Evolutionary conservation across 2,113 vertebrate species (phyloP).

Genomic region (Neoarius graeffei): DNA sequence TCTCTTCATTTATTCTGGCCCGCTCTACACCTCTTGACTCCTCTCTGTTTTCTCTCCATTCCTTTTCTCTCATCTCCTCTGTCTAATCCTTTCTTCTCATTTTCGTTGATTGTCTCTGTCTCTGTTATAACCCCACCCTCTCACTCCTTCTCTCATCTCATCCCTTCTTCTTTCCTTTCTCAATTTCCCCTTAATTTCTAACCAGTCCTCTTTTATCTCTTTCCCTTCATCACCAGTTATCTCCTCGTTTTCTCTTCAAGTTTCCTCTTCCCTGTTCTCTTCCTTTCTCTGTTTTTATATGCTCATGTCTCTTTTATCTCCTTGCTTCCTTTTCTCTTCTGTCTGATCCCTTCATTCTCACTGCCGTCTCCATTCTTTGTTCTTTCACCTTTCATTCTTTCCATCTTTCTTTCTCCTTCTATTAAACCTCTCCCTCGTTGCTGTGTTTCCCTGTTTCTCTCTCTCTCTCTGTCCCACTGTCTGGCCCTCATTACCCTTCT

Average conservation of each 20-base stretch:
- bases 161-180: neutral
- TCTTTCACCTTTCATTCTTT: neutral
- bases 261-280: neutral
- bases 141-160: neutral
- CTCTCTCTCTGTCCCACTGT: neutral
- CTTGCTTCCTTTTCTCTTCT: neutral
- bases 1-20: neutral
- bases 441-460: constrained; percentile 38
- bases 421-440: constrained; percentile 40
- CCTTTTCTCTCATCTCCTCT: neutral
- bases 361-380: neutral
- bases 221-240: neutral
- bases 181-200: neutral
- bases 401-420: neutral
- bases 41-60: neutral
- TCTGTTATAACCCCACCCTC: neutral
- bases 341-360: neutral
- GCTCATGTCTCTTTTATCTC: neutral
- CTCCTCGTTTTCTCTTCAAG: neutral
- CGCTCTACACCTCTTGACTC: neutral
- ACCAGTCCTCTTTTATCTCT: neutral
- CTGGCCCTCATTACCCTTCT: neutral
- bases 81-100: neutral
- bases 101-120: neutral
- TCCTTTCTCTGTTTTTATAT: neutral